Evolutionary conservation across 2,888 invertebrate genomes (phyloP).

Genomic region (Diplolepis rosae): DNA sequence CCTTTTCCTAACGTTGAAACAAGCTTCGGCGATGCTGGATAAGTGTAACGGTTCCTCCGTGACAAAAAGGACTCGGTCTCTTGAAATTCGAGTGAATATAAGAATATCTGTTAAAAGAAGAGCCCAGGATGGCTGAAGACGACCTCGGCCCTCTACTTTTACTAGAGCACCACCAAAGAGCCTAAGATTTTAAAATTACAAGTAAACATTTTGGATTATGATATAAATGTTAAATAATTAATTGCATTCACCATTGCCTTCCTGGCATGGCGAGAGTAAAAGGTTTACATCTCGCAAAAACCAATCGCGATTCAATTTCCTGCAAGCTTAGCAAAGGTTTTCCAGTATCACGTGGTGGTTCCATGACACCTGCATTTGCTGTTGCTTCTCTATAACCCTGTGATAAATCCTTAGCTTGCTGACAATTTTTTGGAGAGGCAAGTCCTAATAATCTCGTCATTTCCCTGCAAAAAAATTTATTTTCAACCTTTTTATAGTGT

Average conservation of each 20-base stretch:
- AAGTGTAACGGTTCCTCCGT: constrained; percentile 90
- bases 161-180: constrained; percentile 91
- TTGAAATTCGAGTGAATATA: constrained; percentile 89
- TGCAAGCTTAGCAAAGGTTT: constrained; percentile 87
- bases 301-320: constrained; percentile 89
- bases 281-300: constrained; percentile 93
- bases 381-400: constrained; percentile 86
- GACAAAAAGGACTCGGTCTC: constrained; percentile 90
- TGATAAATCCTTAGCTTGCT: constrained; percentile 65
- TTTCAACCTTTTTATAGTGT: neutral
- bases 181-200: constrained; percentile 52
- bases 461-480: constrained; percentile 60
- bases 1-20: constrained; percentile 90
- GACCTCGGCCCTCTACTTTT: constrained; percentile 86
- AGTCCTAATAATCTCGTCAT: constrained; percentile 70
- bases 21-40: constrained; percentile 85
- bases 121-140: constrained; percentile 88
- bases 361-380: constrained; percentile 89
- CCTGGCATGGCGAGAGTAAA: constrained; percentile 89
- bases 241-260: constrained; percentile 81
- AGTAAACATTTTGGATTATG: neutral
- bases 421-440: constrained; percentile 68
- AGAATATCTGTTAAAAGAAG: constrained; percentile 88
- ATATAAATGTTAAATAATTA: constrained; percentile 10
- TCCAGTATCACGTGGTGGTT: constrained; percentile 85